Base-by-base conservation (phyloP, 2,888 invertebrate species). In the Torymus texanus region DNA sequence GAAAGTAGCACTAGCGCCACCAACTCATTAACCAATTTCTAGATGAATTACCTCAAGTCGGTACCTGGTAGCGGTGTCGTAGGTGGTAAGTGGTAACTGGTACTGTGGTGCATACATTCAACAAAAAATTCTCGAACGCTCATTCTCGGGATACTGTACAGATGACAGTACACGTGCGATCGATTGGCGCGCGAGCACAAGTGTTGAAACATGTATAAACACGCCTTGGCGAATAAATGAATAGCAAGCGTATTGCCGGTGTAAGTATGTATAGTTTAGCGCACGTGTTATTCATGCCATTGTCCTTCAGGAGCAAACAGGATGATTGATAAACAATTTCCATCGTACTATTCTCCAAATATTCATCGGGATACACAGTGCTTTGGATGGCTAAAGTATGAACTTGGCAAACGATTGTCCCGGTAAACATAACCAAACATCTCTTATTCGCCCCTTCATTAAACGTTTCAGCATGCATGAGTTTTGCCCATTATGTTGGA, bases 401-500 rank as follows among this genome's bases (percentile, higher is more conserved):
- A 75, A 59, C 16, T 13, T 29, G 29, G 14, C 13, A 55, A 75
- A 51, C 18, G 67, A 62, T 51, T 55, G 65, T 75, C 51, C 50
- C 70, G 51, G 18, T 41, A 72, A 65, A 29, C 51, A 41, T 78
- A 78, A 75, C 72, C 72, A 50, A 80, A 63, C 58, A 71, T 61
- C 56, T 61, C 61, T 16, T 51, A 51, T 68, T 62, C 10, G 24
- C 16, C 41, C 55, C 2, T 72, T 53, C 12, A 53, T 68, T 63
- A 68, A 66, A 61, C n/a, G 29, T 81, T 75, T 75, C 66, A 85
- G 81, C 75, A 89, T 89, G 89, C 84, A 85, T 65, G 84, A 85
- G 58, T 84, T 85, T 80, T 89, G 89, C 70, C 89, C 89, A 14
- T 53, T 86, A 51, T 89, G 89, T 81, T 80, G 82, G 12, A 86